Base-by-base conservation (phyloP, 2,797 vertebrate species). In the Cyprinodon diabolis region DNA sequence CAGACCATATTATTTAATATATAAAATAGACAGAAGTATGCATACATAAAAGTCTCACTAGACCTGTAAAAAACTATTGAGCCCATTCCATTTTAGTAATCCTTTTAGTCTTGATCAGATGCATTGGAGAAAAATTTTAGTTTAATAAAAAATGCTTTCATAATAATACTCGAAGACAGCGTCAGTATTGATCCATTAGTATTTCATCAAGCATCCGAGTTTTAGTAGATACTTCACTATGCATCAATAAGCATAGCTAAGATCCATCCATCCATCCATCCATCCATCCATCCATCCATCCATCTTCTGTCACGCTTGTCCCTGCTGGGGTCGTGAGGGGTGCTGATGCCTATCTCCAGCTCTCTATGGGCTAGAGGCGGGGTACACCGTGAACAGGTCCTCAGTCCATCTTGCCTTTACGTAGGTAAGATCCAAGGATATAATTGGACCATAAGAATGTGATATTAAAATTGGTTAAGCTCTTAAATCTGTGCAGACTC, bases 71-170 rank as follows among this genome's bases (percentile, higher is more conserved):
- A 2, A 60, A 2, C 12, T 21, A 0, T 23, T 69, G 2, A 30
- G 21, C 49, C 19, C 6, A 10, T 25, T 40, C 19, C 35, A 37
- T 40, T 13, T 56, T 7, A n/a, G 23, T 54, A 25, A 65, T 65
- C 40, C 49, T 55, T 56, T 63, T 17, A 52, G 25, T 23, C 45
- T 15, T 40, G 58, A 11, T 60, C 55, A 75, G 56, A 57, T 25
- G 17, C 10, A 11, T 37, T 68, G 30, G 17, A n/a, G 10, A 68
- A 58, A 47, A 0, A 4, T 21, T 49, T 9, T 48, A 13, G 19
- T 60, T 68, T 37, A 49, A 58, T 56, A 14, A 19, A 56, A 75
- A 43, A 62, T 25, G 55, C 43, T 25, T 40, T 68, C 11, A 49
- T 10, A 0, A 13, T n/a, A 0, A 56, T 1, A 0, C 63, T 66